Conservation (phyloP, 2,797 vertebrate genomes). For the Catostomus latipinnis region DNA sequence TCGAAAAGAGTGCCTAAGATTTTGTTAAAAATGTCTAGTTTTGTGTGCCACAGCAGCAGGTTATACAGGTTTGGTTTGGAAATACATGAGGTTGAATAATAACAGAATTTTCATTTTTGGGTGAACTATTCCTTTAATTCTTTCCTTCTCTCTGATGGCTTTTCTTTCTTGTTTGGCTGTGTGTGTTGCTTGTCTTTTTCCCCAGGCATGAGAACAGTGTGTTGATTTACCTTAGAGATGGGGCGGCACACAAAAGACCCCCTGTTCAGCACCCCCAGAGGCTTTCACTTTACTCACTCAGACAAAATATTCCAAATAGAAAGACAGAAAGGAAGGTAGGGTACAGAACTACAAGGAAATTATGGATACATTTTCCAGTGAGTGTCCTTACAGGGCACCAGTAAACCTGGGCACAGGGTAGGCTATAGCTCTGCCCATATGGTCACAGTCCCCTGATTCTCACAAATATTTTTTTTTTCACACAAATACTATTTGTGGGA, state of each 20-base stretch:
- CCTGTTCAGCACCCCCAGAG: slow-evolving; percentile 62
- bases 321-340: not conserved
- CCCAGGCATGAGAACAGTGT: slow-evolving; percentile 66
- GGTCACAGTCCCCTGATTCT: too few species aligned
- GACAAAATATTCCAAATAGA: slow-evolving; percentile 13
- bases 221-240: slow-evolving; percentile 45
- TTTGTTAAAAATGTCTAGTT: too few species aligned
- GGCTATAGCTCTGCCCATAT: not conserved
- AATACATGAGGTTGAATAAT: too few species aligned
- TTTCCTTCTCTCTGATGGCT: slow-evolving; percentile 20
- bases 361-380: not conserved
- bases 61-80: too few species aligned
- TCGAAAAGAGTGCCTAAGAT: too few species aligned
- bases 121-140: not conserved
- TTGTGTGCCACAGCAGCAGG: too few species aligned
- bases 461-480: too few species aligned
- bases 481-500: too few species aligned
- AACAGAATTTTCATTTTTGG: too few species aligned
- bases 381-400: slow-evolving; percentile 30
- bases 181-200: slow-evolving; percentile 54
- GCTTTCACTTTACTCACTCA: slow-evolving; percentile 49
- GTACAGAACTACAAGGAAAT: slow-evolving; percentile 3
- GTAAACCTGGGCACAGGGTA: slow-evolving; percentile 13
- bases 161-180: slow-evolving; percentile 41
- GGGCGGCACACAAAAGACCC: slow-evolving; percentile 64